Percentiles rank a stretch among this genome's conserved stretches.
phyloP scores from a whole-genome alignment of 2,888 invertebrate genomes.

The Brachyopa scutellaris region DNA sequence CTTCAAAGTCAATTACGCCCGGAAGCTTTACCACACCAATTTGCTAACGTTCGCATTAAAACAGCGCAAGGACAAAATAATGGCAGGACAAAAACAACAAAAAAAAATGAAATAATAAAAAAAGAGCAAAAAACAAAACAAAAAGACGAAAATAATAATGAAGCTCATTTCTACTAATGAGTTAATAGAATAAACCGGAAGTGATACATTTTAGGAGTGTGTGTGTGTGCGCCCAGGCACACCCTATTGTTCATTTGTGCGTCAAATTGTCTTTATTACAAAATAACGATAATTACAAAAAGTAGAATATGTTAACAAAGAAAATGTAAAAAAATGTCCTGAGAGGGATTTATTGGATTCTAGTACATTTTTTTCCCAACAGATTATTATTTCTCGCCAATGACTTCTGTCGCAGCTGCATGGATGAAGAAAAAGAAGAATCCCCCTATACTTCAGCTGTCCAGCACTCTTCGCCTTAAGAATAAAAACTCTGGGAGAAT shows the following conservation, averaged over 20 bases:
- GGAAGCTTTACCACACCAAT: slow-evolving; percentile 51
- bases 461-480: too few relatives aligned
- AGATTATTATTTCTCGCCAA: too few relatives aligned
- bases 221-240: too few relatives aligned
- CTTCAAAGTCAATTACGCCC: slow-evolving; percentile 61
- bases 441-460: too few relatives aligned
- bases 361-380: too few relatives aligned
- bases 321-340: too few relatives aligned
- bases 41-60: slow-evolving; percentile 47
- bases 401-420: too few relatives aligned
- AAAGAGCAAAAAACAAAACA: slow-evolving; percentile 20
- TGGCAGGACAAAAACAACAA: background rate
- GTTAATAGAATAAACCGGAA: slow-evolving; percentile 51
- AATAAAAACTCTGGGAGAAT: too few relatives aligned
- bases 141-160: slow-evolving; percentile 36
- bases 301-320: slow-evolving; percentile 21
- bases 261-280: slow-evolving; percentile 58
- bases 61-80: slow-evolving; percentile 34
- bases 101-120: too few relatives aligned
- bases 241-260: slow-evolving; percentile 54
- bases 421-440: too few relatives aligned
- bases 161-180: slow-evolving; percentile 37
- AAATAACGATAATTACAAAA: slow-evolving; percentile 51
- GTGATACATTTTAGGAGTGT: slow-evolving; percentile 49
- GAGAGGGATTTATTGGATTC: too few relatives aligned